Conservation (phyloP, 2,888 invertebrate species). For the Drosophila stalkeri region DNA sequence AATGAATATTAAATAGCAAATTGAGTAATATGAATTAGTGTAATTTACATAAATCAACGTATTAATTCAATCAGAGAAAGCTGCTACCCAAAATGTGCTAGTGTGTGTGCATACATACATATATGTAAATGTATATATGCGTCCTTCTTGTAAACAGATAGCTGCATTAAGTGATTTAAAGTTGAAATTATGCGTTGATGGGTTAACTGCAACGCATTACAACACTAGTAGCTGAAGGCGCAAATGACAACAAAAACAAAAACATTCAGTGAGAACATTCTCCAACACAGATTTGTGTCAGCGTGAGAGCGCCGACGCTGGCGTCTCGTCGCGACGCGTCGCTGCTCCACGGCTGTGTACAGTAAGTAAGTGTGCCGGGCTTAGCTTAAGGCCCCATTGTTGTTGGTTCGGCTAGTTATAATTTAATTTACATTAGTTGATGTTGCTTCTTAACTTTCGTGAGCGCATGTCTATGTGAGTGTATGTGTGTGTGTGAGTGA, state of each 20-base stretch:
- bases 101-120: neutral
- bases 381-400: constrained; percentile 62
- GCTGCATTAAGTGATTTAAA: constrained; percentile 79
- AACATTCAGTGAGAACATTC: constrained; percentile 39
- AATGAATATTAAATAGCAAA: constrained; percentile 79
- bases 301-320: constrained; percentile 64
- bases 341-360: constrained; percentile 33
- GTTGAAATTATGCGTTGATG: constrained; percentile 69
- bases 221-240: constrained; percentile 42
- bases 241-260: constrained; percentile 22
- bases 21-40: constrained; percentile 80
- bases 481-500: constrained; percentile 12
- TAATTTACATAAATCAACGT: constrained; percentile 79
- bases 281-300: constrained; percentile 59
- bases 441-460: constrained; percentile 48
- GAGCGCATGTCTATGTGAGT: constrained; percentile 1
- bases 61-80: constrained; percentile 77
- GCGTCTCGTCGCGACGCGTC: constrained; percentile 14
- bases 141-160: constrained; percentile 60
- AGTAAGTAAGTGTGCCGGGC: constrained; percentile 52
- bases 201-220: constrained; percentile 55
- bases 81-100: constrained; percentile 44
- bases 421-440: constrained; percentile 66
- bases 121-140: neutral
- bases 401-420: constrained; percentile 68